Base-by-base conservation (phyloP, 2,113 vertebrate genomes). In the Silurus glanis region DNA sequence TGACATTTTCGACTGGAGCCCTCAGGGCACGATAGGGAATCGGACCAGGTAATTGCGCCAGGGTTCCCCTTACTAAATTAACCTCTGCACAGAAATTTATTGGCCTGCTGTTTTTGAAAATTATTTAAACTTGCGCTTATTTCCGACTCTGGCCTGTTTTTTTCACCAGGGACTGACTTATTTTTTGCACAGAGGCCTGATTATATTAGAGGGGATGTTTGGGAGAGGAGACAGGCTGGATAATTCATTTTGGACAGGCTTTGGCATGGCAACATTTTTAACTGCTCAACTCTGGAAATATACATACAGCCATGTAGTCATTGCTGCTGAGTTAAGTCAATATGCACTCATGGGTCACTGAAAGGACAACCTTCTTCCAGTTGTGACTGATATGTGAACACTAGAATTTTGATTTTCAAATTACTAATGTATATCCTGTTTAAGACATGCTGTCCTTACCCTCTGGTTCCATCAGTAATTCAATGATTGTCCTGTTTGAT, bases 11-110 rank as follows among this genome's bases (percentile, higher is more conserved):
- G 92, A 94, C 91, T 88, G 88, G 86, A 90, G 91, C 93, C 94
- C 94, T 89, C 91, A 85, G 94, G 94, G 93, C 93, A 91, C 90
- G 89, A 92, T 90, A 89, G 93, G 91, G 92, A 91, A 91, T 92
- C 89, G 91, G 93, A 94, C 92, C 92, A 94, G 92, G 92, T 94
- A 95, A 95, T 95, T 95, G 94, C 88, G 10, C 79, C 76, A 89
- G 92, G 93, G 92, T 92, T 93, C 91, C 92, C 93, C 92, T 80
- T 93, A 82, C 93, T 92, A 94, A 94, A 94, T 95, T 94, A 95
- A 94, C 94, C 94, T 92, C 94, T 92, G 92, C 93, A 91, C 88
- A 88, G 90, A 92, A 95, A 95, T 94, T 92, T 94, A 94, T 94
- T 93, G 94, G 92, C 92, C 85, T 92, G 91, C 88, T 92, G 89